These are phyloP conservation scores for Pholis gunnellus DNA, from an alignment of 2,113 vertebrate species.

Conservation along the genomic window DNA sequence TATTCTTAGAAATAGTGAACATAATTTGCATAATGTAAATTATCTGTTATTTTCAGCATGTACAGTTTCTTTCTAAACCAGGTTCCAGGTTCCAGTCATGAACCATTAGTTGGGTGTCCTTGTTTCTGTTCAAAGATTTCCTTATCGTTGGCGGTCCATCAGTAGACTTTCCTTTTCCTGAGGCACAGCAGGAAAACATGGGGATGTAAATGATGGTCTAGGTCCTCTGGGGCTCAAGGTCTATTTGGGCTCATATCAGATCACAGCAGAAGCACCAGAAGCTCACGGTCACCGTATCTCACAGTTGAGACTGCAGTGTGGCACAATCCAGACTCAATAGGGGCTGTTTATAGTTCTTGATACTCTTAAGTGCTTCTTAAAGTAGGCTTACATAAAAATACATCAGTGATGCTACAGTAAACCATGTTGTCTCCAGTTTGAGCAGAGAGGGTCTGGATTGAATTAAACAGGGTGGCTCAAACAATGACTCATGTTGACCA, in stretches of 20 bases:
- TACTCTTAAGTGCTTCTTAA: background rate
- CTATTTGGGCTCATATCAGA: background rate
- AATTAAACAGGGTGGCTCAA: background rate
- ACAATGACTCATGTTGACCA: slow-evolving; percentile 1
- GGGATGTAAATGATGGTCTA: background rate
- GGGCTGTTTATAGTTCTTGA: background rate
- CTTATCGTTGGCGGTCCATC: background rate
- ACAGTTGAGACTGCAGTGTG: background rate
- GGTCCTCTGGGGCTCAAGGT: background rate
- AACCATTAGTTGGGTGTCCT: background rate
- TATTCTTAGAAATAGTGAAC: background rate
- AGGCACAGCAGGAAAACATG: slow-evolving; percentile 19
- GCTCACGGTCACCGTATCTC: background rate
- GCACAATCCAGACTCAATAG: background rate
- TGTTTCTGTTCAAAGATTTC: background rate
- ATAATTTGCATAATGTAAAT: background rate
- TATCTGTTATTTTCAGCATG: background rate
- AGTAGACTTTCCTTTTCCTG: background rate
- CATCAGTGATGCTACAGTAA: slow-evolving; percentile 8
- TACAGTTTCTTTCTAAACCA: background rate
- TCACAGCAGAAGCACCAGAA: background rate
- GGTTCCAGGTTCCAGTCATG: background rate
- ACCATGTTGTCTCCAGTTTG: background rate
- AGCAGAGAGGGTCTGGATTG: background rate
- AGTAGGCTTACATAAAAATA: slow-evolving; percentile 1